Evolutionary conservation across 1,140 invertebrate genomes (phyloP).

Genomic region (Drosophila trapezifrons): DNA sequence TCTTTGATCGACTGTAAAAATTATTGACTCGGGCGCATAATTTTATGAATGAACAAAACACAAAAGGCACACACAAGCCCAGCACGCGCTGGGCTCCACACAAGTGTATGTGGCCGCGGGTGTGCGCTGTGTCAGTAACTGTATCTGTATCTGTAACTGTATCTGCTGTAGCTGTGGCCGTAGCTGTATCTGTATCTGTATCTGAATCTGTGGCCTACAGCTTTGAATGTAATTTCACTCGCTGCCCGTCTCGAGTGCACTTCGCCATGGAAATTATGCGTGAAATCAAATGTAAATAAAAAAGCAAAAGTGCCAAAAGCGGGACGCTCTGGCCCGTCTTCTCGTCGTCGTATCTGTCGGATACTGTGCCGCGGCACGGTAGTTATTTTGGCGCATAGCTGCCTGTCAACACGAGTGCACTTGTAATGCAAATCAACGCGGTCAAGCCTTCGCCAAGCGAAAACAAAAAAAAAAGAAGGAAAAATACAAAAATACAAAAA

Average conservation of each 20-base stretch:
- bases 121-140: slow-evolving; percentile 9
- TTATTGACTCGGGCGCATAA: slow-evolving; percentile 79
- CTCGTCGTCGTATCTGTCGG: slow-evolving; percentile 20
- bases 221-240: slow-evolving; percentile 68
- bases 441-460: slow-evolving; percentile 62
- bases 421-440: slow-evolving; percentile 82
- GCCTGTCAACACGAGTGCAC: slow-evolving; percentile 81
- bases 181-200: slow-evolving; percentile 13
- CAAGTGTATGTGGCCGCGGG: slow-evolving; percentile 37
- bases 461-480: slow-evolving; percentile 2
- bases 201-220: slow-evolving; percentile 25
- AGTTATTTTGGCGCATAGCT: slow-evolving; percentile 83
- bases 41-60: slow-evolving; percentile 78
- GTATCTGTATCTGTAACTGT: slow-evolving; percentile 21
- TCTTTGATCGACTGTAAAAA: slow-evolving; percentile 82
- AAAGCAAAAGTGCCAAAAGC: slow-evolving; percentile 76
- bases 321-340: slow-evolving; percentile 11
- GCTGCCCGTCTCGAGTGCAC: slow-evolving; percentile 71
- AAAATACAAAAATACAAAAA: slow-evolving; percentile 11
- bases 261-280: slow-evolving; percentile 80
- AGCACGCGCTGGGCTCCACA: slow-evolving; percentile 67
- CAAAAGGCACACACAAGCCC: slow-evolving; percentile 51
- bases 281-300: slow-evolving; percentile 82
- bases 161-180: neutral
- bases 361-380: slow-evolving; percentile 58